These are phyloP conservation scores for Dryoscopus gambensis DNA, from an alignment of 2,113 vertebrate species.

Conservation along the genomic window DNA sequence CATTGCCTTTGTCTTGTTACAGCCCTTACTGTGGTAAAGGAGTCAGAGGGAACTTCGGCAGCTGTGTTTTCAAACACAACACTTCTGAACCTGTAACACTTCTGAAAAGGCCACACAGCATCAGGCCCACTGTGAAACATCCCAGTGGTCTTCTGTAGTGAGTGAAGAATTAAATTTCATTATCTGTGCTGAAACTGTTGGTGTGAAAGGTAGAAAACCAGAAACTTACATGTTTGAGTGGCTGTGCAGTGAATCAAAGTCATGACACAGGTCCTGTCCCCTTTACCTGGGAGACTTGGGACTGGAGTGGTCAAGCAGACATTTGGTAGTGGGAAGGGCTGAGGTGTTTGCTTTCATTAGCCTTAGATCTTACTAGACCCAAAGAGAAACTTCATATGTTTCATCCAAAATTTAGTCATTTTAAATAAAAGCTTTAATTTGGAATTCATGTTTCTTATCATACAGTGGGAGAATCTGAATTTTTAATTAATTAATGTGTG, in stretches of 20 bases:
- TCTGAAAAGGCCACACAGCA: not conserved
- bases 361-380: not conserved
- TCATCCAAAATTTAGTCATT: not conserved
- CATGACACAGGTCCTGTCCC: not conserved
- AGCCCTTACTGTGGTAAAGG: not conserved
- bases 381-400: not conserved
- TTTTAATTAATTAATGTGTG: not conserved
- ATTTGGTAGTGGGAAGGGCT: not conserved
- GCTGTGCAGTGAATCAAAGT: not conserved
- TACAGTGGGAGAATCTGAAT: not conserved
- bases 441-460: not conserved
- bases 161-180: not conserved
- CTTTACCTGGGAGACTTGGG: not conserved
- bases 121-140: not conserved
- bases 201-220: not conserved
- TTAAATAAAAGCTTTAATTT: not conserved
- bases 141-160: not conserved
- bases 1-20: not conserved
- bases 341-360: not conserved
- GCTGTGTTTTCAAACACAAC: not conserved
- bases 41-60: not conserved
- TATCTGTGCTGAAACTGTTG: not conserved
- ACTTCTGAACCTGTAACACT: not conserved
- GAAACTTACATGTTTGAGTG: not conserved
- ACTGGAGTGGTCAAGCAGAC: not conserved